phyloP scores from a whole-genome alignment of 2,888 invertebrate genomes.

The Scaptomyza caliginosa region DNA sequence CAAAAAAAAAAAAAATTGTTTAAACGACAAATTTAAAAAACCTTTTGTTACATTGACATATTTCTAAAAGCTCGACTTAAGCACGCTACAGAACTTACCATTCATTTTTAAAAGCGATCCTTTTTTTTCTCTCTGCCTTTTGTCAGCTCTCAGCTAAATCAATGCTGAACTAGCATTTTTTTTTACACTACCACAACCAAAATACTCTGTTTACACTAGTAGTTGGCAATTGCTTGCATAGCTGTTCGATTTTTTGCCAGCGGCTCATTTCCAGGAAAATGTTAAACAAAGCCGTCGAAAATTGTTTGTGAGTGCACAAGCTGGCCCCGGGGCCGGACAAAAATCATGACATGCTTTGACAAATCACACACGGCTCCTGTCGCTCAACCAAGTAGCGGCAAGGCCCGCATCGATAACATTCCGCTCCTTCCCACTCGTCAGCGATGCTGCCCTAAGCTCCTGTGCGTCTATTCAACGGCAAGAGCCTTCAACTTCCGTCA shows the following conservation, averaged over 20 bases:
- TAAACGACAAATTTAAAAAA: background rate
- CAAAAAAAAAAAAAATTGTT: background rate
- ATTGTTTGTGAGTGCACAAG: conserved; percentile 32
- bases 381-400: conserved; percentile 16
- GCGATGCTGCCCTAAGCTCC: background rate
- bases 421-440: background rate
- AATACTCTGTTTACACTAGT: background rate
- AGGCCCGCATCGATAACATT: conserved; percentile 21
- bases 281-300: conserved; percentile 14
- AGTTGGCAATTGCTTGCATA: conserved; percentile 33
- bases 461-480: conserved; percentile 1
- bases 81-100: too few species aligned
- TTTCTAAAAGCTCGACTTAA: background rate
- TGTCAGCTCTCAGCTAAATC: background rate
- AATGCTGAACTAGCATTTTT: background rate
- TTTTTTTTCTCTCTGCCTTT: background rate
- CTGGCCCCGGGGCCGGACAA: conserved; percentile 32
- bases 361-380: conserved; percentile 59
- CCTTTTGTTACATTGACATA: conserved; percentile 7
- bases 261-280: conserved; percentile 29
- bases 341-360: conserved; percentile 66
- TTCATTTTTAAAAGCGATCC: too few species aligned
- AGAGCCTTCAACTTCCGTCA: conserved; percentile 45
- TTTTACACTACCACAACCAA: conserved; percentile 1
- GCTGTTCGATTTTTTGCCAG: conserved; percentile 23